These are phyloP conservation scores for Podotricha telesiphe DNA, from an alignment of 2,888 invertebrate species.

Conservation along the genomic window DNA sequence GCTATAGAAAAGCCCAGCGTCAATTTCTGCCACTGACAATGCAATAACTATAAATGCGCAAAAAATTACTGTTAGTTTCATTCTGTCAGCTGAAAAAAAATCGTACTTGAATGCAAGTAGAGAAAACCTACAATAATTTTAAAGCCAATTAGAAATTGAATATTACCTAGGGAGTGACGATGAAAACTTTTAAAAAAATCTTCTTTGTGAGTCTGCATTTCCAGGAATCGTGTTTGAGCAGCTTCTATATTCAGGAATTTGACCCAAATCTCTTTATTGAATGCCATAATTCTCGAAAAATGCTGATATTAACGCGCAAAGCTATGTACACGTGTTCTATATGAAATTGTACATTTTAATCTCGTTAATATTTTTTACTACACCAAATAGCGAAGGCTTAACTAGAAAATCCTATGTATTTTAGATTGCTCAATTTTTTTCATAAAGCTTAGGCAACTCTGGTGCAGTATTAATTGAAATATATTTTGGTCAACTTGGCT, in stretches of 20 bases:
- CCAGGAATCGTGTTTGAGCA: constrained; percentile 9
- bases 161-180: background rate
- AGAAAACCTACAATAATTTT: background rate
- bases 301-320: constrained; percentile 19
- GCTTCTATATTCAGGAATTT: constrained; percentile 20
- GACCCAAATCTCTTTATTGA: constrained; percentile 30
- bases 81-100: background rate
- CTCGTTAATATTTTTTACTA: constrained; percentile 4
- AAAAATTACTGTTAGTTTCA: no score
- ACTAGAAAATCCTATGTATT: background rate
- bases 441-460: background rate
- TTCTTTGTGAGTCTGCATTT: background rate
- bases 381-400: background rate
- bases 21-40: no score
- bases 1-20: no score
- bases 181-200: background rate
- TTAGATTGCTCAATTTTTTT: constrained; percentile 7
- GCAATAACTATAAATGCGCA: no score
- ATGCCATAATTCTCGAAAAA: constrained; percentile 30
- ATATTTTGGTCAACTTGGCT: background rate
- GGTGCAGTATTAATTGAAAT: background rate
- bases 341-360: constrained; percentile 22
- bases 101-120: background rate
- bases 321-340: constrained; percentile 24
- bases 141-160: background rate